Conservation (phyloP, 2,888 invertebrate species). For the Argyresthia goedartella region DNA sequence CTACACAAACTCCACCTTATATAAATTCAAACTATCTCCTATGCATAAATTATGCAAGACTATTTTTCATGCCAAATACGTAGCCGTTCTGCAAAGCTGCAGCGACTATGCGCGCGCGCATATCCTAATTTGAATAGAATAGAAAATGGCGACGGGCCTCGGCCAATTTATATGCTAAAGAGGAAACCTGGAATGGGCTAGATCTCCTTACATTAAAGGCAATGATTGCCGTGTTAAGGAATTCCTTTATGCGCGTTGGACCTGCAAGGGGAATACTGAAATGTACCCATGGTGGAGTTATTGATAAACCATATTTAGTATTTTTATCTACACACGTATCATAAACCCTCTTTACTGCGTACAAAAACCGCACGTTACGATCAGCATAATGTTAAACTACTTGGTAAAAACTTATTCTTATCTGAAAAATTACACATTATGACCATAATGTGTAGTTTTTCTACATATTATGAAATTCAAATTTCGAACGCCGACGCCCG, state of each 20-base stretch:
- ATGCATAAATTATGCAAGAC: too few relatives aligned
- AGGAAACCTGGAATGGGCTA: conserved; percentile 19
- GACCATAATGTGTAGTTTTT: too few relatives aligned
- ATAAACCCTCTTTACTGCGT: too few relatives aligned
- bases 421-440: too few relatives aligned
- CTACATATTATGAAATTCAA: too few relatives aligned
- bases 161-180: conserved; percentile 44
- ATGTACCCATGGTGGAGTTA: too few relatives aligned
- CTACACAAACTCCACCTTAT: not conserved
- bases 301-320: too few relatives aligned
- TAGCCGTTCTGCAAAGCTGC: not conserved
- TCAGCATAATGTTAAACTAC: too few relatives aligned
- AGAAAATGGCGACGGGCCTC: conserved; percentile 37
- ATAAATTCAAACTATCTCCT: not conserved
- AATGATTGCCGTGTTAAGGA: conserved; percentile 24
- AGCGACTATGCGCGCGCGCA: conserved; percentile 7
- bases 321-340: too few relatives aligned
- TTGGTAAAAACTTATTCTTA: too few relatives aligned
- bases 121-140: conserved; percentile 55
- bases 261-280: not conserved
- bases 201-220: conserved; percentile 27
- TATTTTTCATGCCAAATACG: not conserved
- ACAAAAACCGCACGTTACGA: too few relatives aligned
- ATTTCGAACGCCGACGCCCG: too few relatives aligned
- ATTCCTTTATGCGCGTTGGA: not conserved